Evolutionary conservation across 2,113 vertebrate genomes (phyloP), one percentile per base, ranked within the genome.

Genomic region (Xenopus laevis): DNA sequence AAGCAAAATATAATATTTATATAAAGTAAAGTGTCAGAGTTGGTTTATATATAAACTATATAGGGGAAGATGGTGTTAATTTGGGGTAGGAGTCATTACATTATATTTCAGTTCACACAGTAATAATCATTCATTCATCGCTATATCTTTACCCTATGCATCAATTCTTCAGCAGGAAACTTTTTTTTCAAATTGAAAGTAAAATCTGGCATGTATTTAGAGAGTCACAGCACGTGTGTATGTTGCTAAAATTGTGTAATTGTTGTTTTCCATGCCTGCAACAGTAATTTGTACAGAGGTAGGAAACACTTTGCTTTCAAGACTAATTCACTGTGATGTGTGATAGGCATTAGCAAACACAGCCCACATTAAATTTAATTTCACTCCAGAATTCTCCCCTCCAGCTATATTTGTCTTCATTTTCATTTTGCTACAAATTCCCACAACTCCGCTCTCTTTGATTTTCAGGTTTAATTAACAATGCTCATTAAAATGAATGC

Each of bases 391-490:
- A 79, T 83, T 87, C 81, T 81, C 1, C 85, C 87, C 87, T 76
- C 63, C 13, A 89, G 87, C 85, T 79, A 89, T 75, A 33, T 77
- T 80, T 83, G 82, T 81, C 79, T 87, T 87, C 81, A 85, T 89
- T 86, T 89, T 88, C 82, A 88, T 89, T 83, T 83, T 58, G 78
- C 82, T 80, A 80, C 76, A 79, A 88, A 88, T 89, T 88, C 87
- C 86, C 86, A 88, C 84, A 86, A 84, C 83, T 82, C 84, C 78
- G 81, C 81, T 86, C 83, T 83, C 86, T 88, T 89, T 87, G 84
- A 86, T 87, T 87, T 88, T 82, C 86, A 88, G 86, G 82, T 88
- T 89, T 89, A 88, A 89, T 89, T 88, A 89, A 89, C 86, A 86
- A 84, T 83, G 83, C 87, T 87, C 86, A 88, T 89, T 89, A 88